Evolutionary conservation across 2,113 vertebrate species (phyloP).

Genomic region (Craseonycteris thonglongyai): DNA sequence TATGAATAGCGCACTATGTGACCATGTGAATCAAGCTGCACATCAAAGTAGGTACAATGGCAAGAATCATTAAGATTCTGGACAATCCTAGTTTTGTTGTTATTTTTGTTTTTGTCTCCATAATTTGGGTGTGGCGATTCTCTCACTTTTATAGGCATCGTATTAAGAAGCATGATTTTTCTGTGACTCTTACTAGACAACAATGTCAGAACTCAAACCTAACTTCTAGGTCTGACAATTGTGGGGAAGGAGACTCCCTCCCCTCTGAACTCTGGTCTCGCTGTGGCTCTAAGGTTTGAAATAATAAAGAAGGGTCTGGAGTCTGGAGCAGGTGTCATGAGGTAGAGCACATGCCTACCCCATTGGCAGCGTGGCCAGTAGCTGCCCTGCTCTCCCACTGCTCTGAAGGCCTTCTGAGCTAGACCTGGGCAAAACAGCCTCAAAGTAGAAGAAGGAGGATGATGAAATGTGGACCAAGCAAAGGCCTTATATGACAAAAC

Average conservation of each 20-base stretch:
- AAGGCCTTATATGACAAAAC: neutral
- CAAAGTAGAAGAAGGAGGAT: neutral
- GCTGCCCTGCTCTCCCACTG: neutral
- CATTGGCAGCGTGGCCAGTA: neutral
- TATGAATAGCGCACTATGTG: accelerated
- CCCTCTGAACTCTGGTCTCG: neutral
- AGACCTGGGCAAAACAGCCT: neutral
- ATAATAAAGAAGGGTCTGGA: neutral
- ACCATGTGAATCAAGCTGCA: neutral
- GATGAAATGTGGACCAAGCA: neutral
- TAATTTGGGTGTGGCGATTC: neutral
- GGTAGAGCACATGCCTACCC: neutral
- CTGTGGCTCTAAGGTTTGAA: neutral
- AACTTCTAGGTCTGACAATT: neutral
- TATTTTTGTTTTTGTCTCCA: neutral
- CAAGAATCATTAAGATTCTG: neutral
- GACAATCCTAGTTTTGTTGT: neutral
- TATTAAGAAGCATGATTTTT: neutral
- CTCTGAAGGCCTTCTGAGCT: neutral
- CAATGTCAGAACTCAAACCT: neutral
- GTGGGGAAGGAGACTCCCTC: neutral
- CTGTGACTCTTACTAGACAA: neutral
- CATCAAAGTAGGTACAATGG: neutral
- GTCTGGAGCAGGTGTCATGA: neutral
- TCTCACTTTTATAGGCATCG: neutral